A percentile compares a stretch with the other conserved stretches of the same genome.
Evolutionary conservation across 2,888 invertebrate genomes (phyloP).

Genomic region (Endotricha flammealis): DNA sequence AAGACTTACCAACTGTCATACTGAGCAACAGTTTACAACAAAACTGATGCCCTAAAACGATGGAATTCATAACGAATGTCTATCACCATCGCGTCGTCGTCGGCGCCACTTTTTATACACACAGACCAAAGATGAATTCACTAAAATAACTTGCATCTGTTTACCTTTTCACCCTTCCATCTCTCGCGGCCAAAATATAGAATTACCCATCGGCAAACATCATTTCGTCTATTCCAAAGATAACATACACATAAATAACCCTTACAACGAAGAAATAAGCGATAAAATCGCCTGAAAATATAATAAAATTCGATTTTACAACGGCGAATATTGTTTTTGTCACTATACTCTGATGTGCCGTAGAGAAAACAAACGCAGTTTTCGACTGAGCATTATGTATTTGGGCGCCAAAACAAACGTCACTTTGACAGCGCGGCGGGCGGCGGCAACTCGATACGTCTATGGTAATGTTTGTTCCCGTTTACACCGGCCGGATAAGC

Average conservation of each 20-base stretch:
- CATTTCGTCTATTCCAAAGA: constrained; percentile 20
- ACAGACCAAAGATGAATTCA: constrained; percentile 67
- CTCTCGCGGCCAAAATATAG: constrained; percentile 72
- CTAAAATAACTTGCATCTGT: constrained; percentile 71
- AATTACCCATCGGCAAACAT: constrained; percentile 63
- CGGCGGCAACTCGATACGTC: constrained; percentile 71
- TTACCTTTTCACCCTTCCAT: constrained; percentile 76
- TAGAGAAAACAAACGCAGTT: constrained; percentile 73
- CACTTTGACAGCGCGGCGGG: constrained; percentile 76
- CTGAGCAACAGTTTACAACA: constrained; percentile 15
- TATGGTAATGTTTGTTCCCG: constrained; percentile 69
- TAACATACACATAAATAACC: constrained; percentile 18
- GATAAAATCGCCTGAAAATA: constrained; percentile 29
- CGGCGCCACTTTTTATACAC: constrained; percentile 72
- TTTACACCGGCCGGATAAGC: constrained; percentile 68
- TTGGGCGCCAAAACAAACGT: constrained; percentile 78
- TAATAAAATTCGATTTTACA: constrained; percentile 22
- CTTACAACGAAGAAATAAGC: constrained; percentile 29
- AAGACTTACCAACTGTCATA: no score
- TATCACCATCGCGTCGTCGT: constrained; percentile 45
- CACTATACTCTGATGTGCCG: constrained; percentile 64
- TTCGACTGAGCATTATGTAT: constrained; percentile 75
- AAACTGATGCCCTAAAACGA: constrained; percentile 26
- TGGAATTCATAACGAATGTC: constrained; percentile 58
- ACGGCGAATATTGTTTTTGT: constrained; percentile 41